Percentiles rank a stretch among this genome's conserved stretches.
phyloP scores from a whole-genome alignment of 2,113 vertebrate species.

The Phylloscopus whistleri region DNA sequence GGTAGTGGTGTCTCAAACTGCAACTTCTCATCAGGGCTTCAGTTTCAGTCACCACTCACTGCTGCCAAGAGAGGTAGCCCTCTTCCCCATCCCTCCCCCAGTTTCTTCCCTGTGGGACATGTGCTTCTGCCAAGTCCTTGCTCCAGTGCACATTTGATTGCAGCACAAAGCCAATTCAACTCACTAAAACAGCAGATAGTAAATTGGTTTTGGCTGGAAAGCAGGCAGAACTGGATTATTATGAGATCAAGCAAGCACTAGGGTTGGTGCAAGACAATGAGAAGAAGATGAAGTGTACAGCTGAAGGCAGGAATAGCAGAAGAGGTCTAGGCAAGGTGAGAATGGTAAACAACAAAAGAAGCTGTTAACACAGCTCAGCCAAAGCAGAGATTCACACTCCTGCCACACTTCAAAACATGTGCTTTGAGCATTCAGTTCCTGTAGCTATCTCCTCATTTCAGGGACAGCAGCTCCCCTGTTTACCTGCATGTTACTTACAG shows the following conservation, averaged over 20 bases:
- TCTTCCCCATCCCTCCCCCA: not conserved
- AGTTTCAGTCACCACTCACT: not conserved
- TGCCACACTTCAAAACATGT: not conserved
- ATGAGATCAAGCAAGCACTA: not conserved
- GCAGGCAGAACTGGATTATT: not conserved
- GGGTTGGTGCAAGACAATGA: not conserved
- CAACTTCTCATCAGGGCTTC: not conserved
- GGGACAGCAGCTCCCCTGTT: not conserved
- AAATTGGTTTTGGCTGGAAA: constrained; percentile 44
- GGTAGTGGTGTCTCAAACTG: not conserved
- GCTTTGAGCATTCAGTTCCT: not conserved
- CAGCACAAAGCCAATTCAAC: constrained; percentile 27
- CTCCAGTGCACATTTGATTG: constrained; percentile 10
- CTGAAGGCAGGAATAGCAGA: not conserved
- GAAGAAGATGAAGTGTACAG: not conserved
- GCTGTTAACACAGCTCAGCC: not conserved
- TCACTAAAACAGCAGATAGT: constrained; percentile 37
- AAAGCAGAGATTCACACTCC: not conserved
- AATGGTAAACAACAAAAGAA: not conserved
- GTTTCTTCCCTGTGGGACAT: not conserved
- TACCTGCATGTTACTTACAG: not conserved
- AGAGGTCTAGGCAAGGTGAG: not conserved
- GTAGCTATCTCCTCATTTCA: not conserved
- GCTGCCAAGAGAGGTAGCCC: constrained; percentile 35
- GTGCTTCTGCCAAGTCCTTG: constrained; percentile 16